Base-by-base conservation (phyloP, 1,140 invertebrate species). In the Trachelipus rathkii region DNA sequence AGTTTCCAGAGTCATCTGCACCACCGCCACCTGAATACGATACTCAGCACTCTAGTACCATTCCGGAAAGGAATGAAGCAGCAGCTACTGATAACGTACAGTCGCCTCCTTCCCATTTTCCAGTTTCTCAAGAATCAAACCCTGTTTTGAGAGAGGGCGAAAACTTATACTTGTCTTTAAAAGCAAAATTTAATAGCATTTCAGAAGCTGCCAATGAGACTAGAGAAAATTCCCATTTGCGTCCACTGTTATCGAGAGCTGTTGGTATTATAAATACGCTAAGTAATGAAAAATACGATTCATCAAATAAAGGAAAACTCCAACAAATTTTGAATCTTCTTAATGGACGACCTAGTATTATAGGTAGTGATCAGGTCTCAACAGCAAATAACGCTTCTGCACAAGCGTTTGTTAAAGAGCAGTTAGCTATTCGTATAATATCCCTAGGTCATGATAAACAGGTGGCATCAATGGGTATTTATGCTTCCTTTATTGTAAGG, bases 371-470 rank as follows among this genome's bases (percentile, higher is more conserved):
- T 24, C 4, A n/a, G 2, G 23, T 70, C 19, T 21, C 19, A 24
- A 70, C 68, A 21, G 1, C 1, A 24, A 70, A 24, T 24, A 70
- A 70, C 10, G 11, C n/a, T 70, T 21, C 68, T n/a, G 68, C 68
- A 70, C 24, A 23, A 24, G 68, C 68, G 19, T 70, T 70, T 24
- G 68, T 70, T n/a, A 70, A 70, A 21, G 68, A 70, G 23, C 19
- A 23, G 10, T 70, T 70, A 21, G 68, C 68, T 11, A 15, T 21
- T 33, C 23, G 68, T 70, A 23, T 70, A 11, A 21, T 70, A 1
- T 21, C 68, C 4, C 24, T 70, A n/a, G 23, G 68, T 21, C 24
- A 21, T 24, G 68, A 70, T 24, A 70, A 70, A 21, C 68, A 70
- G 10, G 68, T 70, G 24, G 68, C 68, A 13, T 3, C 19, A 23